These are phyloP conservation scores for Melanostigma gelatinosum DNA, from an alignment of 2,113 vertebrate species.

Conservation along the genomic window DNA sequence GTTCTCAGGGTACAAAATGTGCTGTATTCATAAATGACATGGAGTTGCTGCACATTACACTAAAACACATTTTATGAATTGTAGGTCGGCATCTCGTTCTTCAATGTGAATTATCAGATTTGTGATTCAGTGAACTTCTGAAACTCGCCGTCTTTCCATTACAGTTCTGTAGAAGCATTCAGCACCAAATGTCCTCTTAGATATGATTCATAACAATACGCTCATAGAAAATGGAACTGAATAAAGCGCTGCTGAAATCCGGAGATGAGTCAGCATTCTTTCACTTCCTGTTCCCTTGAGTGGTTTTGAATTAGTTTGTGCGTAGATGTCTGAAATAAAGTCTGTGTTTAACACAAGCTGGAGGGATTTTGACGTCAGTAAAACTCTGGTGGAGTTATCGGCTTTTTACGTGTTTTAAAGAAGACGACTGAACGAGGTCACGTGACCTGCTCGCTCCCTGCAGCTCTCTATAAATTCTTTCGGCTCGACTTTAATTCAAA, in stretches of 20 bases:
- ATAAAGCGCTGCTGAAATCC: no score
- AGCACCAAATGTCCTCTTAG: not conserved
- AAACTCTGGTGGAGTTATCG: no score
- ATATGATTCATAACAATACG: slow-evolving; percentile 7
- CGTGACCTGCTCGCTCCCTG: no score
- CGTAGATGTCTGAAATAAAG: no score
- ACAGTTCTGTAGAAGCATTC: not conserved
- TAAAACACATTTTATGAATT: not conserved
- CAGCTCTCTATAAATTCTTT: not conserved
- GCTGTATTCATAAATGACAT: not conserved
- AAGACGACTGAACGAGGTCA: no score
- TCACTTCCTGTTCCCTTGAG: no score
- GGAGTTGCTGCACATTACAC: not conserved
- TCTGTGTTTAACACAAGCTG: no score
- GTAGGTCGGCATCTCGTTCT: not conserved
- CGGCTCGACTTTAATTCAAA: not conserved
- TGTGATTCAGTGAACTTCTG: not conserved
- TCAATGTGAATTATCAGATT: not conserved
- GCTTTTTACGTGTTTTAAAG: no score
- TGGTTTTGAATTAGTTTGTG: no score
- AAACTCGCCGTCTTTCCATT: not conserved
- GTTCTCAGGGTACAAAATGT: not conserved
- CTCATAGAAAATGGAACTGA: no score
- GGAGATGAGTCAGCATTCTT: no score
- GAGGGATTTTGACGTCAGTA: no score